Conservation (phyloP, 2,888 invertebrate genomes). For the Tortrix viridana region DNA sequence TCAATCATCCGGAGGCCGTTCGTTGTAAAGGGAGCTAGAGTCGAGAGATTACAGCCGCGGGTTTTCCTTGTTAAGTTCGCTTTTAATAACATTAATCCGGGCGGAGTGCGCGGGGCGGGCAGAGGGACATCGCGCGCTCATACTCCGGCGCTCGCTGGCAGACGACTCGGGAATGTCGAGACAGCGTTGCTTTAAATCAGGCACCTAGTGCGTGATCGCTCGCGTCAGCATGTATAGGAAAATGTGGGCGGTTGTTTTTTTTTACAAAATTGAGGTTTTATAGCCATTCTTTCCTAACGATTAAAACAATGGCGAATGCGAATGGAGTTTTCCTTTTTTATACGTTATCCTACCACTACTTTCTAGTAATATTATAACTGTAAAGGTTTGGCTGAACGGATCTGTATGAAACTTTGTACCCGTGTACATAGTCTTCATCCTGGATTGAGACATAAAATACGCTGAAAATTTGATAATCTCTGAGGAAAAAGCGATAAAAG, state of each 20-base stretch:
- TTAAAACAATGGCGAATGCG: too few species aligned
- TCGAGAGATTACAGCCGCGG: constrained; percentile 17
- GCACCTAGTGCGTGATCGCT: neutral
- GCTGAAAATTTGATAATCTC: too few species aligned
- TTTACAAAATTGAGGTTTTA: neutral
- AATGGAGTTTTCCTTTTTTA: too few species aligned
- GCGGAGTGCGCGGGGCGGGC: constrained; percentile 12
- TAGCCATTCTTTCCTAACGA: too few species aligned
- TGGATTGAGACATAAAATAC: too few species aligned
- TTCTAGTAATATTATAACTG: too few species aligned
- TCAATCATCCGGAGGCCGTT: constrained; percentile 20
- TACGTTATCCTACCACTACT: too few species aligned
- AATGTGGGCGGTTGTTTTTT: neutral
- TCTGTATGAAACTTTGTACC: too few species aligned
- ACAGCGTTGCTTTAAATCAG: neutral
- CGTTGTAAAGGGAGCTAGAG: constrained; percentile 6
- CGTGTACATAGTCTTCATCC: too few species aligned
- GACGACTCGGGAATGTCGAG: neutral
- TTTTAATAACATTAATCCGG: constrained; percentile 36
- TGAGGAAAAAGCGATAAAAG: too few species aligned
- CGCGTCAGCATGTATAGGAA: neutral
- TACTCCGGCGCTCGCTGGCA: neutral
- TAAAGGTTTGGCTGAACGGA: too few species aligned
- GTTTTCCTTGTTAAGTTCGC: constrained; percentile 26
- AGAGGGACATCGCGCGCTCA: constrained; percentile 5